Conservation (phyloP, 2,888 invertebrate species). For the Priocnemis perturbator region DNA sequence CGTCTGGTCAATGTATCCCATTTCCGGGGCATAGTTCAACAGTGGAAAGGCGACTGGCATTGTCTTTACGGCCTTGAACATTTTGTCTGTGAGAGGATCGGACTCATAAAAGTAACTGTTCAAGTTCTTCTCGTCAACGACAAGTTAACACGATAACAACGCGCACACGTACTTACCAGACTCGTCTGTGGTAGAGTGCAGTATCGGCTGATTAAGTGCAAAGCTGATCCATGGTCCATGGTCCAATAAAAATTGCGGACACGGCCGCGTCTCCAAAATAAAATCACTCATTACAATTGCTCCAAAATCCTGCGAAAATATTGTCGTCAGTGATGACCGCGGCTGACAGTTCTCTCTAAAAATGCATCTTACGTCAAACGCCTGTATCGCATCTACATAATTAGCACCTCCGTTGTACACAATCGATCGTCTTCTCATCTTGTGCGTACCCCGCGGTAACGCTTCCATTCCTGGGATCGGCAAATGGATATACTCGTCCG, state of each 20-base stretch:
- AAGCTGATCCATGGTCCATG: not conserved
- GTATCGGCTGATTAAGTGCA: slow-evolving; percentile 36
- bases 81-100: slow-evolving; percentile 49
- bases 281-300: slow-evolving; percentile 78
- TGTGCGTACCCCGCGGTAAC: slow-evolving; percentile 49
- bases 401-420: slow-evolving; percentile 60
- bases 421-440: slow-evolving; percentile 50
- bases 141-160: not conserved
- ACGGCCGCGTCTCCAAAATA: slow-evolving; percentile 77
- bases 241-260: slow-evolving; percentile 59
- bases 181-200: slow-evolving; percentile 51
- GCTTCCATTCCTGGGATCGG: slow-evolving; percentile 59
- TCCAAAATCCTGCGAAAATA: slow-evolving; percentile 75
- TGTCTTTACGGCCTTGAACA: slow-evolving; percentile 52
- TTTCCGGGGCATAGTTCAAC: slow-evolving; percentile 58
- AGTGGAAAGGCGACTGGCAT: slow-evolving; percentile 67
- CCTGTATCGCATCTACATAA: slow-evolving; percentile 73
- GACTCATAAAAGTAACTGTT: slow-evolving; percentile 1
- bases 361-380: slow-evolving; percentile 69
- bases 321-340: not conserved
- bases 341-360: not conserved
- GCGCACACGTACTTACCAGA: slow-evolving; percentile 48
- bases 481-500: slow-evolving; percentile 68
- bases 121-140: not conserved
- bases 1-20: slow-evolving; percentile 63